Evolutionary conservation across 2,888 invertebrate genomes (phyloP).

Genomic region (Neuroscelio doddi): DNA sequence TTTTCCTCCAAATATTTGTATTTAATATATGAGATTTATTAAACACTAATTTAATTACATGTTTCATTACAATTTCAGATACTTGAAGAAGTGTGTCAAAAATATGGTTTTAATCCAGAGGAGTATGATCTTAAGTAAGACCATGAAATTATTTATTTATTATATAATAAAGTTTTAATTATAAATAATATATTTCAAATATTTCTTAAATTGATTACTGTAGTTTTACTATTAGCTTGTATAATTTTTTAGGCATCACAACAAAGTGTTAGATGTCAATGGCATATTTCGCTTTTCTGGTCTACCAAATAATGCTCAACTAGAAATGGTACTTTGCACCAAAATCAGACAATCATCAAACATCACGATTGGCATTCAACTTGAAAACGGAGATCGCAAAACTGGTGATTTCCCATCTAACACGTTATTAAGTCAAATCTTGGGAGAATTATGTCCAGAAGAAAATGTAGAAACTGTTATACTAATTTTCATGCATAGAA

Average conservation of each 20-base stretch:
- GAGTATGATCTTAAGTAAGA: constrained; percentile 83
- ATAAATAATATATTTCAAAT: no score
- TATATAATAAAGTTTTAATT: constrained; percentile 10
- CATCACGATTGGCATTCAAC: constrained; percentile 83
- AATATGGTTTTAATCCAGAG: constrained; percentile 81
- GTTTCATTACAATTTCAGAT: constrained; percentile 74
- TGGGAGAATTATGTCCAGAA: constrained; percentile 75
- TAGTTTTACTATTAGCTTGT: no score
- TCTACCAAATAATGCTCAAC: constrained; percentile 90
- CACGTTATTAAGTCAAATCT: constrained; percentile 75
- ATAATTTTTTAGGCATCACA: constrained; percentile 80
- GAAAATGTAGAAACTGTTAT: constrained; percentile 65
- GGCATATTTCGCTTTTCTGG: constrained; percentile 88
- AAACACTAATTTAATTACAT: no score
- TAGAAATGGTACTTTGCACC: constrained; percentile 85
- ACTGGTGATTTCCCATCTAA: constrained; percentile 77
- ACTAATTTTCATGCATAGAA: constrained; percentile 64
- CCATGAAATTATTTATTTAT: constrained; percentile 10
- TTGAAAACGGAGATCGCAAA: constrained; percentile 82
- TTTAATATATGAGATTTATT: no score
- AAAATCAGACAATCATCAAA: constrained; percentile 77
- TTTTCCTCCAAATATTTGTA: no score
- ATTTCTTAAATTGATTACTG: constrained; percentile 17
- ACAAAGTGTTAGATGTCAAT: constrained; percentile 83
- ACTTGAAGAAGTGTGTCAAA: constrained; percentile 88